Evolutionary conservation across 2,888 invertebrate species (phyloP), one percentile per base, ranked within the genome.

Genomic region (Tolmerus cingulatus): DNA sequence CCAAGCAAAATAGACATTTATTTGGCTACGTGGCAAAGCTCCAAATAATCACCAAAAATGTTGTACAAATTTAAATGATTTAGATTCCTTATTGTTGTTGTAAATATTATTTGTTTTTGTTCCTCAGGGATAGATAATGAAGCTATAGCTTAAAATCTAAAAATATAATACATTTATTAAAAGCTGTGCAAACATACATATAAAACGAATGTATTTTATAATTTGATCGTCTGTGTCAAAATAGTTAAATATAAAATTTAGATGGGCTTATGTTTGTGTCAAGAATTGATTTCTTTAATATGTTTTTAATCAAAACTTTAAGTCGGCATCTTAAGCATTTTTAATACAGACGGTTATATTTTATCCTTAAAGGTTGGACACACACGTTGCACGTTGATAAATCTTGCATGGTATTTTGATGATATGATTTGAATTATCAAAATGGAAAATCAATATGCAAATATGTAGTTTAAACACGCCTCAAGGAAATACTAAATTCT

Each of bases 1-100:
- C 88, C 89, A 89, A 89, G 88, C 88, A 89, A 89, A 89, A 88
- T 87, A 87, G 84, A 84, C 30, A 87, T 86, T 66, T 81, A 87
- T 81, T 82, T 87, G 74, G 86, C 87, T 86, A 87, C 87, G 88
- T 88, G 87, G 89, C 88, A 88, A 89, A 89, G 43, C 23, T 86
- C 66, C 66, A 23, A 66, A 27, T 12, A 66, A 19, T 66, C 12
- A 66, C 23, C n/a, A 9, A 66, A 8, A 12, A 23, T 19, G 8
- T 27, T 66, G 66, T 66, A 66, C 66, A 66, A 23, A 66, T 23
- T 23, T 57, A 66, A 66, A 66, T 66, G 19, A 66, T 66, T 66
- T 66, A 51, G n/a, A 51, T 8, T 51, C 16, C 16, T 43, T 78
- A 78, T 46, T 30, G 27, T 14, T 79, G n/a, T 46, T 27, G 12